Evolutionary conservation across 2,113 vertebrate species (phyloP).

Genomic region (Pipa parva): DNA sequence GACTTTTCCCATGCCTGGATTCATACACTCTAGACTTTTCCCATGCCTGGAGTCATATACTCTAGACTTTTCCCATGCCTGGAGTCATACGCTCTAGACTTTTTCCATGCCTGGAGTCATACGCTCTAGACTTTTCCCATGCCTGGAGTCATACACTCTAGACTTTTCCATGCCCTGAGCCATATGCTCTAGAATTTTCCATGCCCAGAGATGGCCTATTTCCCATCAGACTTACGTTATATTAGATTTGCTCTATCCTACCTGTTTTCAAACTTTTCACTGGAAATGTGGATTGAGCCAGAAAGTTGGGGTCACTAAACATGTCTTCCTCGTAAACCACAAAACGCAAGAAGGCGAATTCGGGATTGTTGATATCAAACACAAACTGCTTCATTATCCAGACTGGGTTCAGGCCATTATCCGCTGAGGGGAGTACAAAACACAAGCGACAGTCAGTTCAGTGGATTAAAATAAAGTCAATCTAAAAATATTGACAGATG

Average conservation of each 20-base stretch:
- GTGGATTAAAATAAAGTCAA: not conserved
- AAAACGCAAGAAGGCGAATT: slow-evolving; percentile 76
- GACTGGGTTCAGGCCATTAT: slow-evolving; percentile 77
- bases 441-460: not conserved
- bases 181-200: rapidly evolving
- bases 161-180: too few species aligned
- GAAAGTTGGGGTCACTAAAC: slow-evolving; percentile 85
- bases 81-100: too few species aligned
- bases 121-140: too few species aligned
- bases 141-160: too few species aligned
- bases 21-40: too few species aligned
- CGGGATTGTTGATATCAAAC: slow-evolving; percentile 77
- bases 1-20: too few species aligned
- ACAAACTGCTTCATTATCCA: slow-evolving; percentile 80
- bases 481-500: too few species aligned
- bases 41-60: too few species aligned
- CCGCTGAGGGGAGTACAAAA: slow-evolving; percentile 46
- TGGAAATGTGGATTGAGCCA: slow-evolving; percentile 77
- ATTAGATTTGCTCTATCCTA: slow-evolving; percentile 33
- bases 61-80: too few species aligned
- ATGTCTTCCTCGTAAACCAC: slow-evolving; percentile 82
- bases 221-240: too few species aligned
- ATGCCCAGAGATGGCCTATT: not conserved
- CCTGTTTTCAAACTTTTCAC: slow-evolving; percentile 76
- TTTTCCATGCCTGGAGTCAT: too few species aligned